Percentiles rank a stretch among this genome's conserved stretches.
Conservation (phyloP, 2,888 invertebrate genomes). For the Drosophila cyrtoloma region DNA sequence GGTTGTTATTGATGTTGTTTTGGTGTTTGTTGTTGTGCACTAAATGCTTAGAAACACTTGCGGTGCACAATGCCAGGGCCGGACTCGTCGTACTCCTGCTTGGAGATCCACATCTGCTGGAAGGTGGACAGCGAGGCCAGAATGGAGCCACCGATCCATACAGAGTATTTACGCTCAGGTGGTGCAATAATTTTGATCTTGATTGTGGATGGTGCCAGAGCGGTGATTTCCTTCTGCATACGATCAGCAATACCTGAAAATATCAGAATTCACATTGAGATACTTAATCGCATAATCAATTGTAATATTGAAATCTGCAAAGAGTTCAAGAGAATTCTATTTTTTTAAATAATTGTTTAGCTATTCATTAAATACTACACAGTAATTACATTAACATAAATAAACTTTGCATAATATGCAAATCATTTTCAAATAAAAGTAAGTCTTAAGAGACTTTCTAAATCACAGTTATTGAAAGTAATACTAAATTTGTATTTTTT, state of each 20-base stretch:
- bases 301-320: neutral
- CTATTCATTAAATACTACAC: neutral
- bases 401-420: neutral
- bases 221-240: constrained; percentile 96
- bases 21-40: constrained; percentile 15
- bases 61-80: constrained; percentile 93
- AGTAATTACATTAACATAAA: neutral
- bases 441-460: neutral
- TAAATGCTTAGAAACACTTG: constrained; percentile 94
- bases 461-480: too few relatives aligned
- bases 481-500: neutral
- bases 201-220: constrained; percentile 95
- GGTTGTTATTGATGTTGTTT: constrained; percentile 16
- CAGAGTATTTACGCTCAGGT: constrained; percentile 95
- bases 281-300: neutral
- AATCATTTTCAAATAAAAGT: neutral
- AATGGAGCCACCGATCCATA: constrained; percentile 94
- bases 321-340: neutral
- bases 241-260: constrained; percentile 91
- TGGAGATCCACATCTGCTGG: constrained; percentile 97
- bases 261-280: neutral
- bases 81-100: constrained; percentile 91
- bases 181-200: constrained; percentile 98
- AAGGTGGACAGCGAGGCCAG: constrained; percentile 94
- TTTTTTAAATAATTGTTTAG: neutral